A percentile compares a stretch with the other conserved stretches of the same genome.
phyloP scores from a whole-genome alignment of 2,888 invertebrate genomes.

The Hofmannophila pseudospretella region DNA sequence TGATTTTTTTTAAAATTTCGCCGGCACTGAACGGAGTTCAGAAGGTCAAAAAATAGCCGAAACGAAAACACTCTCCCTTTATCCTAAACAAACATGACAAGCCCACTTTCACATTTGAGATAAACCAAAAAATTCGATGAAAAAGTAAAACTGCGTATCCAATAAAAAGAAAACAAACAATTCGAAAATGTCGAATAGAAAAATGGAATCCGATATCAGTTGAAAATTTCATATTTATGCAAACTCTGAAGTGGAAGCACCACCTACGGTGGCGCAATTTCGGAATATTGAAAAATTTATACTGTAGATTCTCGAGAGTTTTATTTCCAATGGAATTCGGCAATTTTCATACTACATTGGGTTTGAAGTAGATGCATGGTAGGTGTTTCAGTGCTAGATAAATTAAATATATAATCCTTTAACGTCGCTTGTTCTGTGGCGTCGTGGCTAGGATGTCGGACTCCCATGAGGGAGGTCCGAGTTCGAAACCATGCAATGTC shows the following conservation, averaged over 20 bases:
- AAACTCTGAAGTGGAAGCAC: slow-evolving; percentile 34
- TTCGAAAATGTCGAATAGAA: slow-evolving; percentile 29
- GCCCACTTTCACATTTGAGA: background rate
- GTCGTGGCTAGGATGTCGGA: no score
- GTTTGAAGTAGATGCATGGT: no score
- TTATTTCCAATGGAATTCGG: slow-evolving; percentile 1
- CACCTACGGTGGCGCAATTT: slow-evolving; percentile 29
- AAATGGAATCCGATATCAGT: slow-evolving; percentile 43
- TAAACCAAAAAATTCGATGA: background rate
- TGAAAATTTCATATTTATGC: slow-evolving; percentile 48
- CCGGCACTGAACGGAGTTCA: no score
- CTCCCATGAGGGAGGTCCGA: no score
- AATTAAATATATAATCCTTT: no score
- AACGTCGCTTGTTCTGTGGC: no score
- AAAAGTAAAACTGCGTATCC: background rate
- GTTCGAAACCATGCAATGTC: no score
- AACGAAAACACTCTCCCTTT: slow-evolving; percentile 14
- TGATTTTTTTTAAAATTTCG: no score
- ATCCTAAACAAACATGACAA: slow-evolving; percentile 25
- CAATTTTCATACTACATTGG: background rate
- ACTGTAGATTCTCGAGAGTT: slow-evolving; percentile 1
- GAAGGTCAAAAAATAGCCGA: no score
- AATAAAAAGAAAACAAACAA: background rate
- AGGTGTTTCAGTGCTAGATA: no score
- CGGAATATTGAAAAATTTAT: slow-evolving; percentile 41